Base-by-base conservation (phyloP, 2,888 invertebrate genomes). In the Drosophila greeni region DNA sequence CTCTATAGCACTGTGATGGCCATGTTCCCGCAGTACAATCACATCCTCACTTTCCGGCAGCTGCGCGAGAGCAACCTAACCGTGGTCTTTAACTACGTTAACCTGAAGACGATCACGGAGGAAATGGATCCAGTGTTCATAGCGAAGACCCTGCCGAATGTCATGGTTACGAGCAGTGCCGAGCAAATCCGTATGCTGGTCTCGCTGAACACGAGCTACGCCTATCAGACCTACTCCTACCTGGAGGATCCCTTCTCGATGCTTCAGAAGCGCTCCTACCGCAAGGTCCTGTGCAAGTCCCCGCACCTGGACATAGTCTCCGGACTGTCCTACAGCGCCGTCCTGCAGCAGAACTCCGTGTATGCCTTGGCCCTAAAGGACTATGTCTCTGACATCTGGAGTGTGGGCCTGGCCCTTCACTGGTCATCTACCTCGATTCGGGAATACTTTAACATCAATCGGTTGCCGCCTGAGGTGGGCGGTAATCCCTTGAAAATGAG, bases 141-240 rank as follows among this genome's bases (percentile, higher is more conserved):
- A 3, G 6, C 9, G 0, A 18, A n/a, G 0, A 9, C 31, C 1
- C 0, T 70, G 0, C 51, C 56, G 0, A 71, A 70, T 39, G 29
- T 24, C 0, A 1, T 39, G 1, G 14, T 34, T 1, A 31, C 62
- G 24, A 0, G 1, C 0, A 26, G 58, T 0, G 14, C 31, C 1
- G 31, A 66, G 0, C 52, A 64, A 3, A 29, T 53, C 1, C 53
- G 75, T 0, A 0, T 66, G 14, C 0, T 75, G 0, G 14, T 52
- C 0, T 8, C 54, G 1, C 29, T 73, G 0, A 83, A 79, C 1
- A 42, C 73, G 0, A 81, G 66, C 40, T 62, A 58, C 47, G 79
- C 65, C 20, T 71, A 66, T 42, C 61, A 51, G n/a, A 34, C 58
- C 1, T 43, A 12, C 12, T 7, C 52, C 0, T 47, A 24, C n/a